Base-by-base conservation (phyloP, 2,797 vertebrate genomes). In the Buceros bicornis region DNA sequence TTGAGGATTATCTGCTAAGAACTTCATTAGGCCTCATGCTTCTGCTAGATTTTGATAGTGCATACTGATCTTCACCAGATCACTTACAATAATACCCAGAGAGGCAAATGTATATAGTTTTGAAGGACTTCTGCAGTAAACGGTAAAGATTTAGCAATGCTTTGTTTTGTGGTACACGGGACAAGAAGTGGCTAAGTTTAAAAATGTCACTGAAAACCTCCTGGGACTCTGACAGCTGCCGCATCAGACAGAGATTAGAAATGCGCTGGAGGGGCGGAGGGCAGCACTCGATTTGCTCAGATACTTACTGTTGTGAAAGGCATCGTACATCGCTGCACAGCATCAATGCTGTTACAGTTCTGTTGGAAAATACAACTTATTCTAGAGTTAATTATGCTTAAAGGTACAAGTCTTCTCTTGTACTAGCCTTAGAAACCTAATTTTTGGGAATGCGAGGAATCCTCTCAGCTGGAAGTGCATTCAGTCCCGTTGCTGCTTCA, bases 401-500 rank as follows among this genome's bases (percentile, higher is more conserved):
- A 81, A 92, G 54, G 45, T 92, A 69, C 82, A 71, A 37, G 8
- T 61, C 58, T 78, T 61, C 76, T 91, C 76, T 93, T 94, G 70
- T 83, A 88, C 51, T 67, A 15, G 66, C 61, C 51, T 88, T 78
- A 53, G 65, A 60, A 91, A 76, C 25, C 13, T 86, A 50, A n/a
- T 72, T 94, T 94, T 82, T 81, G 87, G 80, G 73, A 90, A 88
- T 73, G 60, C 47, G 48, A 73, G 89, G 70, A 92, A 84, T 89
- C 78, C 31, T 4, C 29, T 29, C 71, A 74, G 50, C 89, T 89
- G 71, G 35, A 91, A 82, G 13, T 57, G 42, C 6, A 2, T 77
- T 77, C 35, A 43, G 33, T 91, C 50, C 69, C 5, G 0, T 65
- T 58, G 47, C 77, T 0, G 4, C 72, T 93, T 67, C 21, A 37